Evolutionary conservation across 2,888 invertebrate species (phyloP), one percentile per base, ranked within the genome.

Genomic region (Acronicta psi): DNA sequence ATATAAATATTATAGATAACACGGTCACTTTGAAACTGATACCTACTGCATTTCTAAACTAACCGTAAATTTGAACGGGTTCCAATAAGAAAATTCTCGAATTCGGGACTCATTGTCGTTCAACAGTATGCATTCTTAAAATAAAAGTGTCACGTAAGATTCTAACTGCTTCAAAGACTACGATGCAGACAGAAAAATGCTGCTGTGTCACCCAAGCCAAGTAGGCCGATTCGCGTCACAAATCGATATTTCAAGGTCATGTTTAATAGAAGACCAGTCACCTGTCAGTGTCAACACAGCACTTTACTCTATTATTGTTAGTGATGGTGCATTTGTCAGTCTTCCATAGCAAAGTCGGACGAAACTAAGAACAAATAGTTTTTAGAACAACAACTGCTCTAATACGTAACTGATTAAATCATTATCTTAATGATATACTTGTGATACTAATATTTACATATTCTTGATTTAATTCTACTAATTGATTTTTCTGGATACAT

Each of bases 181-280:
- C 16, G 9, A 40, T 20, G 23, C 29, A 23, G 38, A 34, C 11
- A 1, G 25, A 45, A 31, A 56, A 61, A 37, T 31, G 4, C 34
- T 16, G 14, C 13, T 16, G 29, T 17, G 44, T 61, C 52, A 49
- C 49, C n/a, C 14, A 25, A 40, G 44, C 36, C 53, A 54, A 47
- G 17, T 45, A 59, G 29, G 49, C 25, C 20, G 8, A 49, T 50
- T 36, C 14, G 50, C 59, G 46, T 59, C 46, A 58, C 16, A 54
- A 50, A 70, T 73, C 74, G 53, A 67, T 73, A 63, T 66, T 55
- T 52, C 67, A 73, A 70, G 66, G 73, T 62, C 49, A 41, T 18
- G 18, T 17, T 44, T 47, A 47, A 50, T 54, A 41, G 25, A 23
- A 34, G 13, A 29, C 20, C 18, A 16, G 23, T 29, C 25, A 43